Base-by-base conservation (phyloP, 2,888 invertebrate genomes). In the Sicus ferrugineus region DNA sequence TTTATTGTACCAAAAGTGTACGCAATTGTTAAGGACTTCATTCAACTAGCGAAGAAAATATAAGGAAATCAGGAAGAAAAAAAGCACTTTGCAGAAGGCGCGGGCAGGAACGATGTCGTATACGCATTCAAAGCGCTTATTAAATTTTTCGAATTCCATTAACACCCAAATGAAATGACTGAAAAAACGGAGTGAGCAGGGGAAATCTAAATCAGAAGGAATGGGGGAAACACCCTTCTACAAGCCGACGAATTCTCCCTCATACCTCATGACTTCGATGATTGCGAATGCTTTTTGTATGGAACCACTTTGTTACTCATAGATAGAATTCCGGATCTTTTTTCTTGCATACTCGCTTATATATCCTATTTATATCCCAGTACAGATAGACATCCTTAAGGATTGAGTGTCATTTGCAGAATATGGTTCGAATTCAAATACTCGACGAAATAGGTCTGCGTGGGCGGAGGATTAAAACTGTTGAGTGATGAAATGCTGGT, bases 131-230 rank as follows among this genome's bases (percentile, higher is more conserved):
- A 48, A 42, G 46, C 67, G 58, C 46, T 76, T 77, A 77, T 77
- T 77, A 77, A 77, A 76, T 77, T 75, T 74, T 77, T 76, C 71
- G 75, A 76, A 77, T 77, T 76, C 77, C 76, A 77, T 76, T 76
- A 76, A 68, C 72, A 70, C 34, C 26, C 54, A 59, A 54, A 2
- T 16, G 23, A 46, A 46, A 54, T 54, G 54, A 54, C 54, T 54
- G 54, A 54, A 14, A 7, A 26, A 48, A 67, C 58, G 30, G 9
- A 48, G 58, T 21, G 19, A 9, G 19, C 46, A 30, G 48, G 50
- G 21, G 30, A 56, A 19, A 38, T 11, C 38, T 34, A 38, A 21
- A 21, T n/a, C 6, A 34, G 46, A 54, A 23, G n/a, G 46, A 11
- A 11, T 23, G 28, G n/a, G 23, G 30, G 23, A 28, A 31, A 54